Evolutionary conservation across 2,888 invertebrate species (phyloP).

Genomic region (Cacoxenus indagator): DNA sequence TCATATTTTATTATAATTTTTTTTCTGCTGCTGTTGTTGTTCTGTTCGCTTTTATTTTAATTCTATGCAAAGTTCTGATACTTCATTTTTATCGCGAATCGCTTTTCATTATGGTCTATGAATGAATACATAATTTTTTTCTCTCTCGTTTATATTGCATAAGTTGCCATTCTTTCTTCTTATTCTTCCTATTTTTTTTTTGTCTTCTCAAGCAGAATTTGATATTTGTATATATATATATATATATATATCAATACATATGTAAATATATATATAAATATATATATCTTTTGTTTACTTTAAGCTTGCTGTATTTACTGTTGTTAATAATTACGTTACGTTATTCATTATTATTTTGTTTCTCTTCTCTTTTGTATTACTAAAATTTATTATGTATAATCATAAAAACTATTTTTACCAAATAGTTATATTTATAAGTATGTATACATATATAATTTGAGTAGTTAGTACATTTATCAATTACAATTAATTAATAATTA

Average conservation of each 20-base stretch:
- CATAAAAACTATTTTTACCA: constrained; percentile 6
- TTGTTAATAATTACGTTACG: too few relatives aligned
- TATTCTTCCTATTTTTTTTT: neutral
- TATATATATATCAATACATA: too few relatives aligned
- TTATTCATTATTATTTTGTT: too few relatives aligned
- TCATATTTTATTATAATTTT: neutral
- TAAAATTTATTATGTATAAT: constrained; percentile 3
- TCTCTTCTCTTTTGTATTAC: too few relatives aligned
- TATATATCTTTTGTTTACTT: too few relatives aligned
- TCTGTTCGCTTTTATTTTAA: neutral
- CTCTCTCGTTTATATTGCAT: neutral
- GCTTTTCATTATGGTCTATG: too few relatives aligned
- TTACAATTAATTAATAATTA: constrained; percentile 5
- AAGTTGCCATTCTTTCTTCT: constrained; percentile 3
- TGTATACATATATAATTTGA: constrained; percentile 13
- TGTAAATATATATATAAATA: too few relatives aligned
- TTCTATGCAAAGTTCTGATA: neutral
- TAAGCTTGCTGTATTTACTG: too few relatives aligned
- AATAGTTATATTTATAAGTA: constrained; percentile 10
- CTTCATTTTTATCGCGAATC: neutral
- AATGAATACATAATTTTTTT: neutral
- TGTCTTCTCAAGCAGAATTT: too few relatives aligned
- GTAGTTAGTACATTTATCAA: neutral
- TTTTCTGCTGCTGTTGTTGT: neutral
- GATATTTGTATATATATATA: too few relatives aligned